Conservation (phyloP, 2,888 invertebrate species). For the Apocheima hispidaria region DNA sequence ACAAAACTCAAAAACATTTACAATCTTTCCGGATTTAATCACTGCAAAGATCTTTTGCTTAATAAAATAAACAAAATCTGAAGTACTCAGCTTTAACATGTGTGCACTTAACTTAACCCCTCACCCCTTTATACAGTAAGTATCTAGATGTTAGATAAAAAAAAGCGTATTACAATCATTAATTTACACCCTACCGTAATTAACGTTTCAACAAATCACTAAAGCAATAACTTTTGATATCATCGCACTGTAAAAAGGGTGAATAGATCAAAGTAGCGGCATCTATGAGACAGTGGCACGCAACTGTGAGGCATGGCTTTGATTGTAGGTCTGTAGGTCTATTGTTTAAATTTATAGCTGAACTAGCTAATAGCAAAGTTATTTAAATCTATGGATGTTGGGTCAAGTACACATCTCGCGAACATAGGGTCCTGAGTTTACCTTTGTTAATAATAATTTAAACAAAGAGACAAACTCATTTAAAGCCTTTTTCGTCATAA, state of each 20-base stretch:
- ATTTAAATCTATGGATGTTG: too few species aligned
- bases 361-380: constrained; percentile 3
- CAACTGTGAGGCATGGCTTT: constrained; percentile 52
- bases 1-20: not conserved
- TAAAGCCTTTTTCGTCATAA: too few species aligned
- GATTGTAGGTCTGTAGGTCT: constrained; percentile 38
- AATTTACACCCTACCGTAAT: constrained; percentile 73
- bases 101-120: constrained; percentile 35
- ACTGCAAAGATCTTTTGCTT: not conserved
- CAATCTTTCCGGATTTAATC: not conserved
- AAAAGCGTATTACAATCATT: constrained; percentile 70
- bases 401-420: too few species aligned
- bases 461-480: too few species aligned
- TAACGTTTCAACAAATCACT: constrained; percentile 80
- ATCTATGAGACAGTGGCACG: constrained; percentile 62
- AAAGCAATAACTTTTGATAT: constrained; percentile 65
- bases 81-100: not conserved
- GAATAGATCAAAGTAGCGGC: constrained; percentile 58
- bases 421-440: too few species aligned
- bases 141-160: constrained; percentile 55
- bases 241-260: constrained; percentile 54
- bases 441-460: too few species aligned
- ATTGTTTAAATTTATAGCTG: constrained; percentile 27
- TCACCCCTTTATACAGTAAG: constrained; percentile 35
- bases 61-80: not conserved